Evolutionary conservation across 2,888 invertebrate genomes (phyloP), one percentile per base, ranked within the genome.

Genomic region (Polymixis lichenea): DNA sequence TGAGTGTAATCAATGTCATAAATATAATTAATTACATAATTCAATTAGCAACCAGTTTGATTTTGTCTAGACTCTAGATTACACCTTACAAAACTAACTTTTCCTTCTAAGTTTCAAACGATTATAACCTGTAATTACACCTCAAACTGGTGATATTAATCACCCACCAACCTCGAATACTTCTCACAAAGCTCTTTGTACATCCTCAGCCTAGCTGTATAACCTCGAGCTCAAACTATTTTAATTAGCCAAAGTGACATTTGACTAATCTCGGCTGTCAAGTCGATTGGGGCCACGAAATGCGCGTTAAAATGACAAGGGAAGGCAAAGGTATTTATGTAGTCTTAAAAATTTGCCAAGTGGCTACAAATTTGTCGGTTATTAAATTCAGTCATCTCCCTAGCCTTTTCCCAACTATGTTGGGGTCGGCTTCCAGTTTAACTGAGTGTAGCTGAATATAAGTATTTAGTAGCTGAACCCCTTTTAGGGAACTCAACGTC

Each of bases 191-290:
- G 82, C 62, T n/a, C 32, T 67, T 70, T 81, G 53, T 68, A 25
- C n/a, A 55, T 58, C 55, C 22, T 19, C 19, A 71, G 62, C 6
- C 62, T 13, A 32, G 56, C 25, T n/a, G 22, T 51, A 46, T 22
- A 60, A 58, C 61, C 51, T 73, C 43, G 28, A 62, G 32, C 68
- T 9, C 22, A 32, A 86, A 87, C 87, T 85, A 86, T 86, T 87
- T 85, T 87, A 87, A 87, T 86, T 83, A 86, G 71, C 28, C 22
- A 72, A 87, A 87, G 73, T 87, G 83, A 78, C 80, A 74, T 77
- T 73, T 65, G 62, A 77, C 68, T 86, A 82, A 87, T 87, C 78
- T 83, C 15, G 64, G 68, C 55, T 75, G 77, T 77, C 84, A 75
- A 68, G 72, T 61, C 55, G 28, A 64, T 38, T 67, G 55, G 28